Evolutionary conservation across 2,888 invertebrate species (phyloP).

Genomic region (Harpalus rubripes): DNA sequence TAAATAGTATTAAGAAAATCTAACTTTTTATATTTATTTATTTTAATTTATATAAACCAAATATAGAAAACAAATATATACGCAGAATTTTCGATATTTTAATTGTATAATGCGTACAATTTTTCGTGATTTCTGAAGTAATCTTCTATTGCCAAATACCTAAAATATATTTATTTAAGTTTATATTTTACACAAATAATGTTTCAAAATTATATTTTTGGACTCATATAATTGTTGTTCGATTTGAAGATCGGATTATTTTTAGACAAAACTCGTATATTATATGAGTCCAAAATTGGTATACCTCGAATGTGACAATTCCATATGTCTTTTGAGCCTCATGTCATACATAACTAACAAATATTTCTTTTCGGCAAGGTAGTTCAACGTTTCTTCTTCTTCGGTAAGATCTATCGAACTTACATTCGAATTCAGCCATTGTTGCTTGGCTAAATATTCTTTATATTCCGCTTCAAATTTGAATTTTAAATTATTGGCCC

Average conservation of each 20-base stretch:
- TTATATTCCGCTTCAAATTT: constrained; percentile 80
- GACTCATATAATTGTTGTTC: too few relatives aligned
- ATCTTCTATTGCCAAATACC: constrained; percentile 10
- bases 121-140: constrained; percentile 16
- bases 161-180: constrained; percentile 1
- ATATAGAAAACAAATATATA: too few relatives aligned
- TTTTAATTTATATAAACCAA: too few relatives aligned
- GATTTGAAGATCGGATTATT: too few relatives aligned
- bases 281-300: background rate
- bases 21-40: too few relatives aligned
- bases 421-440: constrained; percentile 81
- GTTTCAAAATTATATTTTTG: background rate
- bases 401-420: constrained; percentile 81
- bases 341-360: constrained; percentile 81
- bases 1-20: too few relatives aligned
- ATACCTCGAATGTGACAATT: constrained; percentile 78
- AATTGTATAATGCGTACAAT: background rate
- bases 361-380: constrained; percentile 78
- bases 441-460: constrained; percentile 80
- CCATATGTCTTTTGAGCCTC: constrained; percentile 81
- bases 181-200: background rate
- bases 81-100: too few relatives aligned
- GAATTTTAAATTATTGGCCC: constrained; percentile 83
- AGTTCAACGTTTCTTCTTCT: constrained; percentile 80
- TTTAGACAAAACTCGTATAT: too few relatives aligned